Evolutionary conservation across 2,888 invertebrate species (phyloP).

Genomic region (Flexamia atlantica): DNA sequence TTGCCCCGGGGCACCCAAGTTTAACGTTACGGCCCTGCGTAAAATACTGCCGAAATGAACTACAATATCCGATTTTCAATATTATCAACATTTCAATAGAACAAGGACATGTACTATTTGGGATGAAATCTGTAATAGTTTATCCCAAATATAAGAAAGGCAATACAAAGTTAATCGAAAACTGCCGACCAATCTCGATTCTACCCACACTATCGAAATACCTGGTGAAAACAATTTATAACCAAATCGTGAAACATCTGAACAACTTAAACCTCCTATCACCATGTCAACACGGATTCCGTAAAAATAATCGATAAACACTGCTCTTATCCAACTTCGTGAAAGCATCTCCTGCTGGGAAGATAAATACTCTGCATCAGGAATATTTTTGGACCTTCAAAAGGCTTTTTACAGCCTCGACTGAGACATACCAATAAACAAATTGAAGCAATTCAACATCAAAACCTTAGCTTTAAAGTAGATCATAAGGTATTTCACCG

Average conservation of each 20-base stretch:
- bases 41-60: conserved; percentile 8
- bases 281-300: background rate
- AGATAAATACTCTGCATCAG: background rate
- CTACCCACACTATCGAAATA: background rate
- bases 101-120: background rate
- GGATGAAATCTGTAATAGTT: background rate
- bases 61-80: background rate
- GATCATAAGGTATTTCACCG: background rate
- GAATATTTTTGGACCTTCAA: conserved; percentile 16
- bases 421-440: background rate
- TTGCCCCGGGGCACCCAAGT: too few species aligned
- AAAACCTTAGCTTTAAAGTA: background rate
- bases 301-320: background rate
- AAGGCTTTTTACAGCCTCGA: conserved; percentile 40
- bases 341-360: background rate
- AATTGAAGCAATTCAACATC: conserved; percentile 8
- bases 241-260: background rate
- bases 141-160: conserved; percentile 33
- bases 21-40: too few species aligned
- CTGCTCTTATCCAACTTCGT: background rate
- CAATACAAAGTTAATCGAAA: background rate
- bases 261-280: background rate
- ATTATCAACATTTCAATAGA: conserved; percentile 18
- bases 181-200: background rate
- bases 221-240: background rate